Base-by-base conservation (phyloP, 2,113 vertebrate genomes). In the Vulpes lagopus region DNA sequence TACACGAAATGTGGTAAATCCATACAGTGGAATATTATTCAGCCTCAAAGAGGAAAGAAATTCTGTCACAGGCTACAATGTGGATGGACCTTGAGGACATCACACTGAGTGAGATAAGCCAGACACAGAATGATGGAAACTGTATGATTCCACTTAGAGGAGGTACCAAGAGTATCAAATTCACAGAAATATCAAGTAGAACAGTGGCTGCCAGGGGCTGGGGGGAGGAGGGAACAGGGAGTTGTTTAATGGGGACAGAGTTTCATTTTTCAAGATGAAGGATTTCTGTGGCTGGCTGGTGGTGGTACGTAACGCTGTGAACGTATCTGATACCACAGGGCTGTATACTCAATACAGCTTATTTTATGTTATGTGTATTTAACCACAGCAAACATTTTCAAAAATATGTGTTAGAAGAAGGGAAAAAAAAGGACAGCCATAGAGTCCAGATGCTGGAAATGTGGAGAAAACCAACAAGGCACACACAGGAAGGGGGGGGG, bases 381-480 rank as follows among this genome's bases (percentile, higher is more conserved):
- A 76, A 30, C 11, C 43, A 74, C 23, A 85, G 60, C 3, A 25
- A 19, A 83, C 73, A 23, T 10, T 22, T 53, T n/a, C 65, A 8
- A 23, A 23, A 69, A 23, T 32, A 55, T 4, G 8, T 38, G 49
- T 23, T 49, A 62, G 12, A 35, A 35, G 16, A 27, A 76, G 16
- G 11, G 14, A 3, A 74, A 27, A 74, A 7, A 43, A 69, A 71
- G n/a, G 22, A 49, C 12, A 23, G 7, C 73, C 3, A 2, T 6
- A 15, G 30, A 38, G 51, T 53, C 23, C 0, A 0, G 35, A 16
- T 1, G n/a, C 22, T 1, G 2, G 35, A 7, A 8, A 16, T 11
- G 7, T 7, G 5, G 8, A 64, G 5, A 53, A 65, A 43, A 43
- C 53, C n/a, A 67, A 7, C 55, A 38, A 10, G 55, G 12, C n/a